Base-by-base conservation (phyloP, 2,888 invertebrate species). In the Apomyelois bistriatella region DNA sequence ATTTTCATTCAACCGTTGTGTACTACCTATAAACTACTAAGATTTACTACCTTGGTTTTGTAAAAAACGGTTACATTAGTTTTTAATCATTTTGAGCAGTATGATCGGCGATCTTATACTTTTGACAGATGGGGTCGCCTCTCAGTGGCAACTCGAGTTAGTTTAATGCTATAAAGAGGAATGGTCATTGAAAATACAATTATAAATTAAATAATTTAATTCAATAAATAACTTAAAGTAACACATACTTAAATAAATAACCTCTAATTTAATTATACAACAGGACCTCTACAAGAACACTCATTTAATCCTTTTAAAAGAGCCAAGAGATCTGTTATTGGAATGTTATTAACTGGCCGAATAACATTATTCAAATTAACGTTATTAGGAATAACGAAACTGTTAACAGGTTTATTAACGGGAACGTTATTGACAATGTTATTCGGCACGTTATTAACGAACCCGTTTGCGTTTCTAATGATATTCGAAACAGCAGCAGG, bases 211-310 rank as follows among this genome's bases (percentile, higher is more conserved):
- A 47, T 53, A 46, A 46, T 48, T 53, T 55, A 53, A 48, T 51
- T 41, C 30, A 56, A 56, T 56, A 56, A 56, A 52, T 56, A 47
- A 48, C 32, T 48, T 48, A 48, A 12, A 36, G 36, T 36, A 37
- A 43, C 7, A 28, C 0, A 28, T 35, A 46, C 7, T 12, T 17
- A 48, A 17, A 48, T 52, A 53, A 53, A 51, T n/a, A n/a, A n/a
- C n/a, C n/a, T n/a, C n/a, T n/a, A n/a, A 46, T 30, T 48, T 41
- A 13, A 10, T 13, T 38, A 53, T 16, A 48, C 52, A 52, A 37
- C 54, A 0, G 47, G 53, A 0, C 42, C 48, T 22, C 49, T 50
- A 37, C 57, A 57, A 1, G 50, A 46, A 28, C 57, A 57, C 13
- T 56, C 54, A 17, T 48, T 35, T 9, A 42, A 7, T 4, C 46